Percentiles rank a stretch among this genome's conserved stretches.
Evolutionary conservation across 2,888 invertebrate genomes (phyloP).

Genomic region (Drosophila neonasuta): DNA sequence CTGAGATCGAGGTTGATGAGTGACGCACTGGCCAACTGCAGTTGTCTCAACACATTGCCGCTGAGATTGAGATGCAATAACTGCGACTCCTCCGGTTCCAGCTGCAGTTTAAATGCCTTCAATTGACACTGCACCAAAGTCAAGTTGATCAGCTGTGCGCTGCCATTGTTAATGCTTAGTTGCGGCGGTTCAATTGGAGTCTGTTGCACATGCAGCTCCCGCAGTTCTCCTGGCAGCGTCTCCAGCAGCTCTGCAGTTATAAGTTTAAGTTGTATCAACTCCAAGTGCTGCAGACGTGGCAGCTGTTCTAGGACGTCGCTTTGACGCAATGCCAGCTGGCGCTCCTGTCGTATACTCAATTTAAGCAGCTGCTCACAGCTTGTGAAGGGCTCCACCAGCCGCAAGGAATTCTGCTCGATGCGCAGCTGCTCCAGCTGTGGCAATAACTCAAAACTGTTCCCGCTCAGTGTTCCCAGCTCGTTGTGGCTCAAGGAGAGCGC

Average conservation of each 20-base stretch:
- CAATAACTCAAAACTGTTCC: constrained; percentile 56
- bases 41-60: constrained; percentile 64
- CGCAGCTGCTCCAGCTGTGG: constrained; percentile 53
- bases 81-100: constrained; percentile 42
- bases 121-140: constrained; percentile 68
- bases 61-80: constrained; percentile 72
- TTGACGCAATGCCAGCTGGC: constrained; percentile 52
- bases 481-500: constrained; percentile 59
- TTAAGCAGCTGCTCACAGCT: constrained; percentile 52
- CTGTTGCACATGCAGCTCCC: constrained; percentile 52
- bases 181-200: constrained; percentile 57
- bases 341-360: constrained; percentile 59
- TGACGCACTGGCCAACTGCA: constrained; percentile 19
- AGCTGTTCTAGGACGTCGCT: constrained; percentile 30
- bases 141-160: constrained; percentile 55
- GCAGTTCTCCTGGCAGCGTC: constrained; percentile 65
- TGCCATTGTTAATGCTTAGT: constrained; percentile 34
- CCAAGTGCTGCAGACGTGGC: constrained; percentile 35
- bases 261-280: constrained; percentile 55
- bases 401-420: constrained; percentile 69
- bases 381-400: constrained; percentile 54
- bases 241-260: constrained; percentile 55
- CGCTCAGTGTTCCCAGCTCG: constrained; percentile 69
- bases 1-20: constrained; percentile 77
- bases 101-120: constrained; percentile 35